Percentiles rank a stretch among this genome's conserved stretches.
Conservation (phyloP, 2,113 vertebrate genomes). For the Salvelinus sp. region DNA sequence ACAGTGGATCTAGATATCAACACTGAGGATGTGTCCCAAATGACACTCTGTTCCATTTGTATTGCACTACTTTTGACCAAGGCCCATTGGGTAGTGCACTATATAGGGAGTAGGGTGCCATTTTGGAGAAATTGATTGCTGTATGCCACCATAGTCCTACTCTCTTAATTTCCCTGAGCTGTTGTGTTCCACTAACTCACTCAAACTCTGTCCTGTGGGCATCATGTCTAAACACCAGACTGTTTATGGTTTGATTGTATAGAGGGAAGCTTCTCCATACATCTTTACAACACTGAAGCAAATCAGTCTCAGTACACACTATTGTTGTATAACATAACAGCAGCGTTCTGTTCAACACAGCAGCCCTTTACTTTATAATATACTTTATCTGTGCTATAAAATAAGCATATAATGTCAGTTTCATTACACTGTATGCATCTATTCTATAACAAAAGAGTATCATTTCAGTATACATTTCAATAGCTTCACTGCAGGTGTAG, state of each 20-base stretch:
- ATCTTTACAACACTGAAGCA: too few species aligned
- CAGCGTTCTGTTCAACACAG: too few species aligned
- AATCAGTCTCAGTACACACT: too few species aligned
- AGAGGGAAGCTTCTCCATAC: neutral
- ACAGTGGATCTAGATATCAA: conserved; percentile 36
- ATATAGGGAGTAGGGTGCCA: too few species aligned
- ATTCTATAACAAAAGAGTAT: neutral
- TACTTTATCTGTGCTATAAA: too few species aligned
- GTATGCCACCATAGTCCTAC: conserved; percentile 34
- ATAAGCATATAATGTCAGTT: too few species aligned
- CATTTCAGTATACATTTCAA: neutral
- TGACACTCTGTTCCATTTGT: conserved; percentile 26
- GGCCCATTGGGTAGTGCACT: too few species aligned
- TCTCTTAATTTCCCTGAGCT: conserved; percentile 50
- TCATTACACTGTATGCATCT: too few species aligned
- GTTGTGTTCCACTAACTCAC: conserved; percentile 36
- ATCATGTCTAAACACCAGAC: neutral
- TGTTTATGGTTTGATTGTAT: neutral
- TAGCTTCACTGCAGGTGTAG: conserved; percentile 29
- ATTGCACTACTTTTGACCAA: too few species aligned
- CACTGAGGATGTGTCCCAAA: conserved; percentile 43
- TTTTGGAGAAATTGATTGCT: conserved; percentile 49
- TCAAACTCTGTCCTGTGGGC: conserved; percentile 31
- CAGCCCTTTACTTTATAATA: too few species aligned
- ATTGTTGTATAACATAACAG: too few species aligned